Base-by-base conservation (phyloP, 1,140 invertebrate species). In the Catajapyx aquilonaris region DNA sequence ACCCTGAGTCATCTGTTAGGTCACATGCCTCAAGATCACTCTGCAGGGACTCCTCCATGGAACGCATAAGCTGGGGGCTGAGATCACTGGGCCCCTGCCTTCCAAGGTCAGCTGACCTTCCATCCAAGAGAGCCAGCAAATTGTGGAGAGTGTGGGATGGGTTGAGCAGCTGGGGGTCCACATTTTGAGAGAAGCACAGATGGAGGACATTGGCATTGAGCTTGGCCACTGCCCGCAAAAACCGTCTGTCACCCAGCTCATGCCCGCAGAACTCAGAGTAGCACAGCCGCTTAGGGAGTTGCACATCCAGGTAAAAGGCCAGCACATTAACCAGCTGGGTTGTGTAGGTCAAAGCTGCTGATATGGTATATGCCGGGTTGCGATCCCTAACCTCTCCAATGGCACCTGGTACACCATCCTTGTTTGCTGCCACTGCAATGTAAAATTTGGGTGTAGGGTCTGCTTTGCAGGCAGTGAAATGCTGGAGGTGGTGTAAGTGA, bases 141-240 rank as follows among this genome's bases (percentile, higher is more conserved):
- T 85, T 84, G 44, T 72, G 67, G 21, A 84, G 52, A 1, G 79
- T 80, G 48, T 72, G 68, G 47, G 67, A 63, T 18, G 77, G 68
- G 50, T 73, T 66, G 17, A 84, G 50, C 4, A 64, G 52, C 9
- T 64, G 56, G 18, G 67, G 50, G 48, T 74, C 63, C 9, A 81
- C 70, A 46, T 73, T 71, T 56, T 85, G 80, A 2, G 73, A 72
- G 44, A 81, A 73, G 52, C 81, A 84, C 39, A 86, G 55, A 56
- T 81, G 74, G 44, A 86, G 55, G 31, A 86, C 66, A 50, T 86
- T 86, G 37, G 75, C 69, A 58, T 86, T 85, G 13, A 87, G 61
- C 38, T 72, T 66, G 5, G 76, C 69, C 4, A 86, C 77, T 57
- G 71, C 69, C 44, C 70, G 64, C 32, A 65, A 56, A 55, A 86